A percentile compares a stretch with the other conserved stretches of the same genome.
phyloP scores from a whole-genome alignment of 1,140 invertebrate genomes.

The Zaprionus nigranus region DNA sequence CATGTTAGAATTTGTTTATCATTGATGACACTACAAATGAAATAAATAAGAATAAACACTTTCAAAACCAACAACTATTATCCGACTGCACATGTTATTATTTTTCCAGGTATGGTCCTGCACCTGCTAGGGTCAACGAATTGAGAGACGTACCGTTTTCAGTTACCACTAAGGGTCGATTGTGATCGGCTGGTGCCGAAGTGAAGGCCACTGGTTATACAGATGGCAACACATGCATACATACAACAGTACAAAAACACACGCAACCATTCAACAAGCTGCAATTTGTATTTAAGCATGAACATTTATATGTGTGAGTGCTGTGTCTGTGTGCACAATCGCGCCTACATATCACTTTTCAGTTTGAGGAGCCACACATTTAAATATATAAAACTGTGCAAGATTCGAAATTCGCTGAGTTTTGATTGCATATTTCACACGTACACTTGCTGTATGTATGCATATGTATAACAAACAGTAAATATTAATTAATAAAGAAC shows the following conservation, averaged over 20 bases:
- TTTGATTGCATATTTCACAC: conserved; percentile 9
- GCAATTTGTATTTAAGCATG: not conserved
- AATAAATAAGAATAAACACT: not conserved
- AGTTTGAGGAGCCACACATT: not conserved
- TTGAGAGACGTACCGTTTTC: not conserved
- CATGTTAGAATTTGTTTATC: no score
- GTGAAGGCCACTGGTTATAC: not conserved
- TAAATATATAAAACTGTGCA: not conserved
- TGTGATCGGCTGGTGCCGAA: conserved; percentile 5
- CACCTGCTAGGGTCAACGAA: not conserved
- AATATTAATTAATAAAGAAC: not conserved
- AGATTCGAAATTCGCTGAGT: not conserved
- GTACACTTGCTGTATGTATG: not conserved
- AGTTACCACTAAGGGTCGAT: not conserved
- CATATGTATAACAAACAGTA: no score
- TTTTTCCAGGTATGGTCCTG: not conserved
- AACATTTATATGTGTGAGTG: not conserved
- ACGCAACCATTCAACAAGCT: not conserved
- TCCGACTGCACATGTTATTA: not conserved
- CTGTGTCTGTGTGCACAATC: not conserved
- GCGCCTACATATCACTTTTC: conserved; percentile 3
- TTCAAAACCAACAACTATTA: not conserved
- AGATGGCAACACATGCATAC: not conserved
- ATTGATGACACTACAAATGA: no score
- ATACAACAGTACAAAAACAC: not conserved